Conservation (phyloP, 2,113 vertebrate species). For the Sminthopsis crassicaudata region DNA sequence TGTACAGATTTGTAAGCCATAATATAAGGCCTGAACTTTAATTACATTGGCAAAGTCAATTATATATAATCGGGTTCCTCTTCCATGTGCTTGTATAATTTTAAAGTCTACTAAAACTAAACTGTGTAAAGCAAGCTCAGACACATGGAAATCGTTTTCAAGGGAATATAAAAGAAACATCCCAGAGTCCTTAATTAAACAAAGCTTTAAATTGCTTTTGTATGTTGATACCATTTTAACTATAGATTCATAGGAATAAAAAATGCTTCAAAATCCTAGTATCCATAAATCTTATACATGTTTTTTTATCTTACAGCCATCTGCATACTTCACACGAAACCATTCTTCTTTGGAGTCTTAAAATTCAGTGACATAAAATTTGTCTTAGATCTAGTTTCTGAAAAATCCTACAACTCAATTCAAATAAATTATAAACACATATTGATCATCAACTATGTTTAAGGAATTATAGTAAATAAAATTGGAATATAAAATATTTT, state of each 20-base stretch:
- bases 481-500: conserved; percentile 7
- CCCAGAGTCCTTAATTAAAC: conserved; percentile 15
- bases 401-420: conserved; percentile 11
- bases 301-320: conserved; percentile 37
- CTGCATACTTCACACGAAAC: conserved; percentile 22
- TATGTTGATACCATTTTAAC: conserved; percentile 36
- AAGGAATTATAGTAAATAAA: background rate
- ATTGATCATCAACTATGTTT: background rate
- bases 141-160: conserved; percentile 60
- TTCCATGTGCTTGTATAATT: conserved; percentile 52
- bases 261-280: conserved; percentile 11
- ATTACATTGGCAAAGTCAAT: conserved; percentile 58
- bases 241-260: background rate
- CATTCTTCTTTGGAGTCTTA: background rate
- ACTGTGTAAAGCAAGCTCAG: conserved; percentile 44
- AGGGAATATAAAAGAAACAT: conserved; percentile 23
- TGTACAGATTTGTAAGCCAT: conserved; percentile 71
- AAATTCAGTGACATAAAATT: conserved; percentile 16
- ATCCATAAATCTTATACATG: background rate
- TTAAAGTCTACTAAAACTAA: conserved; percentile 58
- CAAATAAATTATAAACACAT: background rate
- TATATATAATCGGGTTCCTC: conserved; percentile 68
- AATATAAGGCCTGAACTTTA: conserved; percentile 49
- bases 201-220: conserved; percentile 1
- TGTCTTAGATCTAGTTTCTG: conserved; percentile 38